phyloP scores from a whole-genome alignment of 2,888 invertebrate species.

The Patella pellucida region DNA sequence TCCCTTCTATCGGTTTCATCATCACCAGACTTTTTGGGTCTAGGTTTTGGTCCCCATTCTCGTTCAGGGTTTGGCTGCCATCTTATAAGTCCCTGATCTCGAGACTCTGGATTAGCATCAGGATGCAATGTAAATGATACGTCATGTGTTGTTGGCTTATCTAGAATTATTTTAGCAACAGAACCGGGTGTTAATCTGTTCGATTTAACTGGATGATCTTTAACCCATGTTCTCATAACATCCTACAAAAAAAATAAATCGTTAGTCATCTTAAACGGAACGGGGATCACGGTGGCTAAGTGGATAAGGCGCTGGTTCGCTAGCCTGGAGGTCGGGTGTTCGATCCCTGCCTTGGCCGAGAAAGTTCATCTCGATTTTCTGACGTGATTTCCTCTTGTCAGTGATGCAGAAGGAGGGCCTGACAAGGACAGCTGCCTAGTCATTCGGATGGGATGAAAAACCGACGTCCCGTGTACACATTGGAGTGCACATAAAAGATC shows the following conservation, averaged over 20 bases:
- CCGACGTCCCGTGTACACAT: too few relatives aligned
- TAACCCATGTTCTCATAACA: constrained; percentile 85
- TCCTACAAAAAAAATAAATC: constrained; percentile 69
- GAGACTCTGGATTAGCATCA: constrained; percentile 85
- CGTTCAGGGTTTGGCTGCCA: constrained; percentile 86
- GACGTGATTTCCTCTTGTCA: too few relatives aligned
- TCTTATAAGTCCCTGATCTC: constrained; percentile 80
- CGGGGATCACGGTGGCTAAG: too few relatives aligned
- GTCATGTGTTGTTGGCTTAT: constrained; percentile 51
- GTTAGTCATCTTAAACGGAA: too few relatives aligned
- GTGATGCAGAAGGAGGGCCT: too few relatives aligned
- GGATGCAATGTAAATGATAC: constrained; percentile 73
- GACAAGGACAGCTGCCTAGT: too few relatives aligned
- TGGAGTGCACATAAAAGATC: too few relatives aligned
- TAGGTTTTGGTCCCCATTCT: constrained; percentile 92
- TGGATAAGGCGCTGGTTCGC: too few relatives aligned
- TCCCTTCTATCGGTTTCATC: neutral
- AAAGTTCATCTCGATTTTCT: too few relatives aligned
- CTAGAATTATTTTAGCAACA: constrained; percentile 58
- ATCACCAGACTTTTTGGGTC: constrained; percentile 72
- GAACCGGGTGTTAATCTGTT: constrained; percentile 56
- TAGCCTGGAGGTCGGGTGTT: too few relatives aligned
- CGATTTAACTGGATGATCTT: constrained; percentile 61
- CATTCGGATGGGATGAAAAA: too few relatives aligned
- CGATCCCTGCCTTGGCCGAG: too few relatives aligned